Evolutionary conservation across 2,797 vertebrate genomes (phyloP).

Genomic region (Apogon talboti): DNA sequence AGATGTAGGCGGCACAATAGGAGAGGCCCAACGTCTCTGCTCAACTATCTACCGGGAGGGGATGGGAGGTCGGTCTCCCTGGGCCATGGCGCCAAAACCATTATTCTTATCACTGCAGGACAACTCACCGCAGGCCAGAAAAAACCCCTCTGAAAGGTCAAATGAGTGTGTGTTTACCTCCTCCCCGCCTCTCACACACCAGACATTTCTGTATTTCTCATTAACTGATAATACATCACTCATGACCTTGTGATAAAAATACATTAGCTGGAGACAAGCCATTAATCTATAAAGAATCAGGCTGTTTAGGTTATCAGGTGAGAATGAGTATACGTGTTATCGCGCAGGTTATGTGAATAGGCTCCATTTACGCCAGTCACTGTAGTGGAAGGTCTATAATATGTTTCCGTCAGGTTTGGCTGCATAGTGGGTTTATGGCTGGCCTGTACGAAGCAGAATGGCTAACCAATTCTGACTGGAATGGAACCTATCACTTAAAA

Average conservation of each 20-base stretch:
- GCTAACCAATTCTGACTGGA: too few species aligned
- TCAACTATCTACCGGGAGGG: slow-evolving; percentile 67
- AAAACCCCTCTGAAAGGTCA: slow-evolving; percentile 79
- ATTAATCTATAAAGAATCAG: slow-evolving; percentile 77
- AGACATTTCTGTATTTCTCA: slow-evolving; percentile 81
- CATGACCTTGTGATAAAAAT: slow-evolving; percentile 83
- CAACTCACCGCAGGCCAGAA: slow-evolving; percentile 69
- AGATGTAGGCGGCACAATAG: slow-evolving; percentile 70
- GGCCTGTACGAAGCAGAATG: not conserved
- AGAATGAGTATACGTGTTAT: slow-evolving; percentile 62
- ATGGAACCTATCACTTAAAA: too few species aligned
- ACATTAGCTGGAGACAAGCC: slow-evolving; percentile 75
- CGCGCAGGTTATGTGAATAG: slow-evolving; percentile 46
- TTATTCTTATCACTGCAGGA: slow-evolving; percentile 84
- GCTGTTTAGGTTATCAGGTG: slow-evolving; percentile 76
- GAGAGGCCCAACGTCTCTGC: slow-evolving; percentile 62
- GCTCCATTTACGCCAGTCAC: slow-evolving; percentile 52
- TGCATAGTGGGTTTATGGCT: slow-evolving; percentile 1
- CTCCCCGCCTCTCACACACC: slow-evolving; percentile 52
- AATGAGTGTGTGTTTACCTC: slow-evolving; percentile 78
- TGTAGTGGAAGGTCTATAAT: slow-evolving; percentile 15
- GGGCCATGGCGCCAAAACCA: slow-evolving; percentile 75
- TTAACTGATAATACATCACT: slow-evolving; percentile 85
- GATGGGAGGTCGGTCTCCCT: slow-evolving; percentile 72
- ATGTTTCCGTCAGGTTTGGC: slow-evolving; percentile 1